These are phyloP conservation scores for Etheostoma cragini DNA, from an alignment of 2,113 vertebrate genomes.

Conservation along the genomic window DNA sequence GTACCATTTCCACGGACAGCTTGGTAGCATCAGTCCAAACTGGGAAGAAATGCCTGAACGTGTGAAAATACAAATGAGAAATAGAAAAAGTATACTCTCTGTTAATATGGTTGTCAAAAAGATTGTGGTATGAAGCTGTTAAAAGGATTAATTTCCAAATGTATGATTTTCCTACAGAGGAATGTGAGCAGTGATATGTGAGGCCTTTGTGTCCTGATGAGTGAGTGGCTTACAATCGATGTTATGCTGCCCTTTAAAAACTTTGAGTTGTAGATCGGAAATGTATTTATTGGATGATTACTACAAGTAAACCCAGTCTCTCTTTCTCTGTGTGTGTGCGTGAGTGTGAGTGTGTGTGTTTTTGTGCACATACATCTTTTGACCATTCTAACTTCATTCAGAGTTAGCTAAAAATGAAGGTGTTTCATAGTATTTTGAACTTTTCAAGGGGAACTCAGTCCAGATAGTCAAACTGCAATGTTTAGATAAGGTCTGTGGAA, in stretches of 20 bases:
- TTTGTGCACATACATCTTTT: background rate
- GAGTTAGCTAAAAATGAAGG: background rate
- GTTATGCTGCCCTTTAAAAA: background rate
- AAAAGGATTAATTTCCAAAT: background rate
- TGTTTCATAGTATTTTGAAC: background rate
- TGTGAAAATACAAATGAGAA: slow-evolving; percentile 10
- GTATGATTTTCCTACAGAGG: background rate
- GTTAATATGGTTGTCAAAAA: background rate
- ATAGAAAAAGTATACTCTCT: background rate
- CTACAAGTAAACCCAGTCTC: background rate
- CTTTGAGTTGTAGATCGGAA: background rate
- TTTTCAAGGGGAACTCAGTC: background rate
- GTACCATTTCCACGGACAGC: slow-evolving; percentile 3
- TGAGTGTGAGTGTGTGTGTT: background rate
- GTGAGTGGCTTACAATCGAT: background rate
- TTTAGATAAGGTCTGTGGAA: background rate
- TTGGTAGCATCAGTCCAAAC: background rate
- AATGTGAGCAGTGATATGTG: background rate
- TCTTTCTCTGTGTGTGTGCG: background rate
- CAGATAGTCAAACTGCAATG: too few species aligned
- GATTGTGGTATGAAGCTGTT: background rate
- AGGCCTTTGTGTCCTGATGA: background rate
- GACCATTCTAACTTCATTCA: background rate
- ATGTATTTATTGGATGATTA: background rate
- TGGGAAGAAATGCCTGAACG: background rate